Base-by-base conservation (phyloP, 2,888 invertebrate genomes). In the Hirtodrosophila alboralis region DNA sequence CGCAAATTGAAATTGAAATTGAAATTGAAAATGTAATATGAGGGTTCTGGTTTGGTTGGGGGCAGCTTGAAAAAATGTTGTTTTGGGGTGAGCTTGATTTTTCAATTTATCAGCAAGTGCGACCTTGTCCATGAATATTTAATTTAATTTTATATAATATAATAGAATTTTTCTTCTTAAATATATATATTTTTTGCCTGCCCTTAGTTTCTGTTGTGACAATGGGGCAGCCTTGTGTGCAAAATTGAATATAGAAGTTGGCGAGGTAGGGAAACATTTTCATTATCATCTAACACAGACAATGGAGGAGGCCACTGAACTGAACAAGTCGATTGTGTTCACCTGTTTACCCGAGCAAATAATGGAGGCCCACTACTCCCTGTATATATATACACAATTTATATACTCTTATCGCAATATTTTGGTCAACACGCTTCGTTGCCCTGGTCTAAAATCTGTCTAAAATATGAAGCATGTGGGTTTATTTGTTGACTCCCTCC, bases 101-200 rank as follows among this genome's bases (percentile, higher is more conserved):
- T 26, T 16, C 43, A 37, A 41, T 57, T 67, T 57, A 67, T 67
- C 68, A 48, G n/a, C 27, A 14, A 44, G 21, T 13, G 33, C 52
- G 69, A 68, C 70, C 74, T 70, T 73, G 70, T 73, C 49, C 74
- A 73, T 70, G 70, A 70, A 70, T 74, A 67, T 72, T 57, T 66
- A 52, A 64, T 27, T 52, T 45, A 31, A 12, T 37, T 28, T 13
- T 14, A 12, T 47, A 34, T 34, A 18, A 28, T 38, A 51, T 60
- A 37, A 41, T n/a, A 47, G 37, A 34, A 52, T 36, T 48, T 33
- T 23, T 30, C 12, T 23, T 36, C 16, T 60, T 4, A 30, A 37
- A 37, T 53, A n/a, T n/a, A n/a, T n/a, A n/a, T n/a, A n/a, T n/a
- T n/a, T n/a, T n/a, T 45, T 61, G 18, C 40, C 30, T 45, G 51